phyloP scores from a whole-genome alignment of 2,888 invertebrate genomes.

The Leptopilina myrica region DNA sequence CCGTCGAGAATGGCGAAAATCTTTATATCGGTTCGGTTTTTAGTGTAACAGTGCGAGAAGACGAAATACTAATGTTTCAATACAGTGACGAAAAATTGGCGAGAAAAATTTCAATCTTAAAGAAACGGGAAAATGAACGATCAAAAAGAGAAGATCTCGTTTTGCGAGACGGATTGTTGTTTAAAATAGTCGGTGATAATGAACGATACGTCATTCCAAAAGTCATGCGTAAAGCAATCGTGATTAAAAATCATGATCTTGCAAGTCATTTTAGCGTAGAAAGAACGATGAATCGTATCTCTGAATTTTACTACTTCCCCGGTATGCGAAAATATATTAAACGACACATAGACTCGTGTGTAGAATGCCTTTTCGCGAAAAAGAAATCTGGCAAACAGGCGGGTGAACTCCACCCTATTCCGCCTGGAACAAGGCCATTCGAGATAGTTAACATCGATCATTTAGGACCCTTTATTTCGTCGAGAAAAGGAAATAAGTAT shows the following conservation, averaged over 20 bases:
- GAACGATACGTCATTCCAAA: background rate
- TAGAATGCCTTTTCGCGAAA: too few relatives aligned
- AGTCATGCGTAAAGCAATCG: background rate
- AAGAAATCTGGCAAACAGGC: too few relatives aligned
- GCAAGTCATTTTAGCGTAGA: background rate
- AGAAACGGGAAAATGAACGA: conserved; percentile 23
- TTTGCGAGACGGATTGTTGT: too few relatives aligned
- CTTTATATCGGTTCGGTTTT: conserved; percentile 13
- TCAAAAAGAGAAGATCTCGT: background rate
- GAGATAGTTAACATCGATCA: too few relatives aligned
- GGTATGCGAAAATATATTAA: too few relatives aligned
- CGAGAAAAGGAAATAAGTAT: too few relatives aligned
- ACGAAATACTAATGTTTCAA: conserved; percentile 46
- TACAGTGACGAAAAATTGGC: conserved; percentile 28
- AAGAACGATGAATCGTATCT: too few relatives aligned
- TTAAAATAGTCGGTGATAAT: background rate
- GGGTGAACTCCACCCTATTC: too few relatives aligned
- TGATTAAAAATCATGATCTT: background rate
- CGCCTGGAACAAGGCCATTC: too few relatives aligned
- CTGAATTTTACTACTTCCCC: too few relatives aligned
- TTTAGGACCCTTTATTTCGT: too few relatives aligned
- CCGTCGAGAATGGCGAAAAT: conserved; percentile 24
- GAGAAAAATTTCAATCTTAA: conserved; percentile 32
- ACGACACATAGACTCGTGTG: too few relatives aligned
- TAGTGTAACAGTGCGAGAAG: conserved; percentile 31